Percentiles rank a stretch among this genome's conserved stretches.
phyloP scores from a whole-genome alignment of 1,140 invertebrate genomes.

The Orius laevigatus region DNA sequence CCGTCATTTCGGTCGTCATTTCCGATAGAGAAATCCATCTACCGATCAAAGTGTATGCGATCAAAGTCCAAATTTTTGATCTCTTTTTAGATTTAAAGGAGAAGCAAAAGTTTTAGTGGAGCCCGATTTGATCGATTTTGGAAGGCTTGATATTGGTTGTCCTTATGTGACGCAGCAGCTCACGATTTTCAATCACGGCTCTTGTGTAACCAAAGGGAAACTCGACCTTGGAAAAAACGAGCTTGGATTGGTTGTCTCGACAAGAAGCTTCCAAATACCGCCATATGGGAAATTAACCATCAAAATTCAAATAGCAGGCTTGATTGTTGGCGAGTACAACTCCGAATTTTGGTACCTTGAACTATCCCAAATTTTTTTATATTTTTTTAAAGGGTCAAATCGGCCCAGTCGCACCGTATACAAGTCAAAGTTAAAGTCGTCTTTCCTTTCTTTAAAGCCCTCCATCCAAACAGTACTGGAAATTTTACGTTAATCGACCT shows the following conservation, averaged over 20 bases:
- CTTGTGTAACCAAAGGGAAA: slow-evolving; percentile 23
- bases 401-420: slow-evolving; percentile 22
- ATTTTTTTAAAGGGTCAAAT: slow-evolving; percentile 11
- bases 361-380: slow-evolving; percentile 1
- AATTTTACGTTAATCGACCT: slow-evolving; percentile 26
- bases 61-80: slow-evolving; percentile 11
- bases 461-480: slow-evolving; percentile 22
- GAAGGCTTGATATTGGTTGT: slow-evolving; percentile 23
- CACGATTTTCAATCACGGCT: slow-evolving; percentile 22
- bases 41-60: slow-evolving; percentile 20
- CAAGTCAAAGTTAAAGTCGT: slow-evolving; percentile 22
- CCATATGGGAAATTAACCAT: slow-evolving; percentile 18
- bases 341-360: slow-evolving; percentile 25
- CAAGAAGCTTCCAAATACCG: slow-evolving; percentile 22
- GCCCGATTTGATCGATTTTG: slow-evolving; percentile 24
- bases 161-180: slow-evolving; percentile 20
- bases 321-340: slow-evolving; percentile 21
- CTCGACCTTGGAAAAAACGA: slow-evolving; percentile 24
- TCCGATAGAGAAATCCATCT: slow-evolving; percentile 23
- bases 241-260: slow-evolving; percentile 22
- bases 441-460: slow-evolving; percentile 19
- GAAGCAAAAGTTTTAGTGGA: slow-evolving; percentile 15
- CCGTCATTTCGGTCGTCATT: slow-evolving; percentile 25
- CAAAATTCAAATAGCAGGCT: slow-evolving; percentile 22
- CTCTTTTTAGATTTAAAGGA: slow-evolving; percentile 10